Base-by-base conservation (phyloP, 92 coral and sea anemone species). In the Anthopleura xanthogrammica region DNA sequence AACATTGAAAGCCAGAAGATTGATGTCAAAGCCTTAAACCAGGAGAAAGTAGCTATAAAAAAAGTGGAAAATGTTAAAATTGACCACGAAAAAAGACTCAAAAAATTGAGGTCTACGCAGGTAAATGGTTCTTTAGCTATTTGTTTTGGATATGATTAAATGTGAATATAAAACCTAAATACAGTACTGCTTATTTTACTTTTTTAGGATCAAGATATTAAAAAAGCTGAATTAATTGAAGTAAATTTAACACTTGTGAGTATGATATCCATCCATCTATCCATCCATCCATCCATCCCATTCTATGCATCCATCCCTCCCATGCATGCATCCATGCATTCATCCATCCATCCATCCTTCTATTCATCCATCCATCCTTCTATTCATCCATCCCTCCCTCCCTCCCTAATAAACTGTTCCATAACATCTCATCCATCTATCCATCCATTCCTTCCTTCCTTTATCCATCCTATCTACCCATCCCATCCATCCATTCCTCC, bases 1-100 rank as follows among this genome's bases (percentile, higher is more conserved):
- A 96, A 94, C 73, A 85, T 94, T 79, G 99, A 93, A 82, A 93
- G 99, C 82, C 99, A 96, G 62, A 96, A 96, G 81, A 84, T 96
- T 58, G 99, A 96, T 78, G 87, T 95, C 73, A 96, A 94, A 70
- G 99, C 99, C 2, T 82, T 96, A 54, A 91, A 93, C 60, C 99
- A 92, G 66, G 98, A 96, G 65, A 96, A 96, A 74, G 83, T 93
- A 17, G 99, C 95, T 56, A 52, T 96, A 60, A 96, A 96, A 77
- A 96, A 96, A 83, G 88, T 94, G 43, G 99, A 94, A 77, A 96
- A 96, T 81, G 95, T 96, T 13, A 89, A 91, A 62, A 87, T 83
- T 78, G 99, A 96, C 82, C 99, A 96, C 62, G 93, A 94, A 76
- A 92, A 91, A 79, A 83, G 99, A 54, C 83, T 96, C 40, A 90